A percentile compares a stretch with the other conserved stretches of the same genome.
These are phyloP conservation scores for Sphaerodactylus townsendi DNA, from an alignment of 2,113 vertebrate genomes.

Conservation along the genomic window DNA sequence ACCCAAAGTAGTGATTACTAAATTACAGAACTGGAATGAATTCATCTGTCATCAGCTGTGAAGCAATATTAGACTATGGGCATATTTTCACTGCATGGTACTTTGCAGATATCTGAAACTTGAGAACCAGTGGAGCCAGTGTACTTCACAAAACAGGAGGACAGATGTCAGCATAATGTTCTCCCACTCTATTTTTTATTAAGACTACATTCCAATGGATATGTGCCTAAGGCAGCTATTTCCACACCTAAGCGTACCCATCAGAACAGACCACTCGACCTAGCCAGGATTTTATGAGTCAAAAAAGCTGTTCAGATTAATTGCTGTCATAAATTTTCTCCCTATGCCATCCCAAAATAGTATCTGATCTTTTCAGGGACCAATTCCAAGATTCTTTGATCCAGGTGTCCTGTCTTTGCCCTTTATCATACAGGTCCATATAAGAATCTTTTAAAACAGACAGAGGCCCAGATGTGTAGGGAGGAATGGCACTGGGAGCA, in stretches of 20 bases:
- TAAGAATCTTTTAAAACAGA: neutral
- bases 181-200: neutral
- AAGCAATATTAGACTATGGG: neutral
- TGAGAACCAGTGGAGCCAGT: neutral
- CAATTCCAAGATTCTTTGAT: neutral
- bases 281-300: neutral
- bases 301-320: neutral
- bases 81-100: neutral
- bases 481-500: too few relatives aligned
- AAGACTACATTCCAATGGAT: neutral
- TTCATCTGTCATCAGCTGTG: neutral
- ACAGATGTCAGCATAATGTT: neutral
- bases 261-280: neutral
- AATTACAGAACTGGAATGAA: neutral
- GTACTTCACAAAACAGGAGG: neutral
- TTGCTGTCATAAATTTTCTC: neutral
- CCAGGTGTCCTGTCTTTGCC: neutral
- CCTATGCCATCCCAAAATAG: neutral
- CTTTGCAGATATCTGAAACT: neutral
- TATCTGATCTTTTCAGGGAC: neutral
- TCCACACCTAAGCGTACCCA: neutral
- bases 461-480: too few relatives aligned
- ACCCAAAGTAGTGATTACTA: neutral
- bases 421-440: neutral
- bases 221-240: neutral